Percentiles rank a stretch among this genome's conserved stretches.
These are phyloP conservation scores for Cyphomyrus discorhynchus DNA, from an alignment of 2,113 vertebrate species.

Conservation along the genomic window DNA sequence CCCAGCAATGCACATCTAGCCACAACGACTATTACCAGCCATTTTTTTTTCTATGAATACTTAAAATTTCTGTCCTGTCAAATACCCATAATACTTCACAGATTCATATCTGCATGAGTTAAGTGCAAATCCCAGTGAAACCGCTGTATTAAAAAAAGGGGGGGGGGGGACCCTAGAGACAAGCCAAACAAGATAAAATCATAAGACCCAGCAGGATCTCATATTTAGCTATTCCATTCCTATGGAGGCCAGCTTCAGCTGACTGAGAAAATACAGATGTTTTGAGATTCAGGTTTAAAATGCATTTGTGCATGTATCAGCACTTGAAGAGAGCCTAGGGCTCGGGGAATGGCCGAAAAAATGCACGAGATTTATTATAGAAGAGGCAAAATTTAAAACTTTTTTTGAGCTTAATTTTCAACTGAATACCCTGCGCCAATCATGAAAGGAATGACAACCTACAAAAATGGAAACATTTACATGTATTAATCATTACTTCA, in stretches of 20 bases:
- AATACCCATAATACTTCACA: neutral
- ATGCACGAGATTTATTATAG: neutral
- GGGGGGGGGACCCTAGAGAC: neutral
- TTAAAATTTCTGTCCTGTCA: neutral
- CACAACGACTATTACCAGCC: neutral
- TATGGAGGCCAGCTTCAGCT: neutral
- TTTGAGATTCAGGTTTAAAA: neutral
- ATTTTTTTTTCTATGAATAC: neutral
- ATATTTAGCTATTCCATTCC: neutral
- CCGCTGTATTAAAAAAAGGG: neutral
- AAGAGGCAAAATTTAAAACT: neutral
- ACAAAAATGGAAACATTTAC: neutral
- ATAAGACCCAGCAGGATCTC: neutral
- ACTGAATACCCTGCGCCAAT: neutral
- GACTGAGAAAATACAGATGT: neutral
- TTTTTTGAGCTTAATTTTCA: neutral
- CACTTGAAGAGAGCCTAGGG: neutral
- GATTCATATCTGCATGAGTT: neutral
- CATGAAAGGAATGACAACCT: neutral
- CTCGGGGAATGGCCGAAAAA: neutral
- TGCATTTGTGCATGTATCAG: neutral
- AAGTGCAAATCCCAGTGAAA: conserved; percentile 9
- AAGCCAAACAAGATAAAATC: neutral
- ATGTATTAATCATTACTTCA: neutral
- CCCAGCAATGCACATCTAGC: neutral